Base-by-base conservation (phyloP, 2,113 vertebrate genomes). In the Hippocampus guttulatus region DNA sequence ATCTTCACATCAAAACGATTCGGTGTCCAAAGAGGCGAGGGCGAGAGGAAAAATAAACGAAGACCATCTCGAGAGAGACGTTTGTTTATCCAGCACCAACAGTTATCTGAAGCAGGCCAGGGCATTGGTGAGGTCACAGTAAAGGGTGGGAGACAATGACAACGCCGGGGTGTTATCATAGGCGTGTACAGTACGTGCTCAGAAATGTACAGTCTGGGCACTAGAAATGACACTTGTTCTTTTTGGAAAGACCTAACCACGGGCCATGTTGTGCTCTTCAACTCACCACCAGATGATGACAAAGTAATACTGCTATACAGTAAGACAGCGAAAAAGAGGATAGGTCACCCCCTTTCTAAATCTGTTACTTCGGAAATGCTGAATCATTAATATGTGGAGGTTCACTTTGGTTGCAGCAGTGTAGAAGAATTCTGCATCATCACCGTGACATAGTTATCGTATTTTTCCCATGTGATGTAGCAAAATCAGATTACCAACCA, bases 41-140 rank as follows among this genome's bases (percentile, higher is more conserved):
- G 72, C 23, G 0, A 73, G 69, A 57, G 79, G 73, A 49, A 79
- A 71, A 81, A 67, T 43, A 15, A 74, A 81, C 6, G 77, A 73
- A 12, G 64, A 11, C 2, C 58, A 55, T 67, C 74, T 58, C 86
- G 75, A 73, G 65, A 81, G 84, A 20, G 81, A 90, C 30, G 77
- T 6, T 23, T 98, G 95, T 78, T 86, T 77, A 68, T 81, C 76
- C n/a, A 83, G 82, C 71, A 88, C 84, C 20, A 88, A 80, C 49
- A 88, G 71, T 69, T 92, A 88, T 81, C 82, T 95, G 81, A 91
- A 74, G 16, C 90, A 88, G 55, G 74, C 93, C 73, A 91, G 83
- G 78, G 82, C 83, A 70, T 91, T 95, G 94, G 95, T 96, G 89
- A 91, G 76, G 58, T 66, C 33, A 47, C 63, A 68, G 51, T 18